A percentile compares a stretch with the other conserved stretches of the same genome.
phyloP scores from a whole-genome alignment of 1,140 invertebrate genomes.

The Saccostrea echinata region DNA sequence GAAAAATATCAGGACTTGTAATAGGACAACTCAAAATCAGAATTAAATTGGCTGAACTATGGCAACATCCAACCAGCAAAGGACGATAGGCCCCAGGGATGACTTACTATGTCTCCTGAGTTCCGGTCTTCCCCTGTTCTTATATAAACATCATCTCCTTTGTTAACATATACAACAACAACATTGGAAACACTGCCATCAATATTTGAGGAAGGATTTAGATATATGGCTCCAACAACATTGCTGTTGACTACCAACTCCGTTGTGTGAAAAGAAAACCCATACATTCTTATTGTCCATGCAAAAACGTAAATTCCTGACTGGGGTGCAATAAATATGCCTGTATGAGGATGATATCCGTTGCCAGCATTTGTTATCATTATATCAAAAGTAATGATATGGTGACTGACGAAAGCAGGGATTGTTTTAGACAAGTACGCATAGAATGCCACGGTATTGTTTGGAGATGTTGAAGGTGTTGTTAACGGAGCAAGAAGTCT shows the following conservation, averaged over 20 bases:
- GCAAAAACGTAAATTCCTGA: slow-evolving; percentile 5
- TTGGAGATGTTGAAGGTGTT: background rate
- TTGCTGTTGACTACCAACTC: background rate
- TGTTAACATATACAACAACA: background rate
- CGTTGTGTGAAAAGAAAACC: background rate
- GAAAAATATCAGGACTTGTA: no score
- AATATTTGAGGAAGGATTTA: background rate
- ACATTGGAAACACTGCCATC: background rate
- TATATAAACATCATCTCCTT: background rate
- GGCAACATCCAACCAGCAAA: background rate
- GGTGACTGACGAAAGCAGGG: background rate
- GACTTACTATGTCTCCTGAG: background rate
- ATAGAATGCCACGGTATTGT: background rate
- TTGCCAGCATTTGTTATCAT: slow-evolving; percentile 24
- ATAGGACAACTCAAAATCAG: no score
- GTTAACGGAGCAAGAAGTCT: background rate
- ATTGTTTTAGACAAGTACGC: background rate
- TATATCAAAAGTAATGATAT: slow-evolving; percentile 10
- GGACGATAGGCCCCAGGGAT: background rate
- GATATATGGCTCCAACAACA: background rate
- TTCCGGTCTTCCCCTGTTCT: background rate
- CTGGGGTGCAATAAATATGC: background rate
- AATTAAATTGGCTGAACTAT: no score
- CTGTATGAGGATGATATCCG: background rate
- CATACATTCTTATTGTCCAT: slow-evolving; percentile 8